Percentiles rank a stretch among this genome's conserved stretches.
Evolutionary conservation across 1,140 invertebrate species (phyloP).

Genomic region (Drosophila truncata): DNA sequence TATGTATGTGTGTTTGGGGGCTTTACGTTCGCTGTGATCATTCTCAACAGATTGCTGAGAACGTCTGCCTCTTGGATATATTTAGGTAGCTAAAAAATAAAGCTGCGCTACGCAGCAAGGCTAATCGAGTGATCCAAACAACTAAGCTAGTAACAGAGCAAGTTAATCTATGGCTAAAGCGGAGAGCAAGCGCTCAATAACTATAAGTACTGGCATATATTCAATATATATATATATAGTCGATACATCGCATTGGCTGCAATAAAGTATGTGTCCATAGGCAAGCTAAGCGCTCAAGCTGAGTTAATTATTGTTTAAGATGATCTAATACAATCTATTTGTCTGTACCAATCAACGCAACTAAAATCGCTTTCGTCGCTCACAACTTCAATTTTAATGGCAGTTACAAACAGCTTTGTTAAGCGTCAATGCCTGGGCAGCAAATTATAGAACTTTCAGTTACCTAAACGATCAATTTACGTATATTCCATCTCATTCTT

Average conservation of each 20-base stretch:
- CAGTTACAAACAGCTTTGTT: slow-evolving; percentile 27
- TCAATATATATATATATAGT: slow-evolving; percentile 50
- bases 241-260: slow-evolving; percentile 37
- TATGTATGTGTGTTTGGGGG: slow-evolving; percentile 10
- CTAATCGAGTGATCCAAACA: slow-evolving; percentile 55
- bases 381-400: slow-evolving; percentile 35
- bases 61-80: slow-evolving; percentile 43
- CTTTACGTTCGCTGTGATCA: slow-evolving; percentile 38
- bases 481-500: slow-evolving; percentile 29
- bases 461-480: slow-evolving; percentile 41
- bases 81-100: slow-evolving; percentile 24
- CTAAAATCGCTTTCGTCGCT: slow-evolving; percentile 13
- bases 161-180: slow-evolving; percentile 61
- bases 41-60: slow-evolving; percentile 29
- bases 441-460: slow-evolving; percentile 12
- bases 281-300: slow-evolving; percentile 23
- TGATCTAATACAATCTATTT: neutral
- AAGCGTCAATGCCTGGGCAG: neutral
- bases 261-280: slow-evolving; percentile 45
- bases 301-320: slow-evolving; percentile 9
- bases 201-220: slow-evolving; percentile 49
- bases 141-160: slow-evolving; percentile 64
- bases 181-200: slow-evolving; percentile 43
- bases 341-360: slow-evolving; percentile 5
- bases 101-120: slow-evolving; percentile 57